Evolutionary conservation across 1,140 invertebrate species (phyloP).

Genomic region (Trinorchestia longiramus): DNA sequence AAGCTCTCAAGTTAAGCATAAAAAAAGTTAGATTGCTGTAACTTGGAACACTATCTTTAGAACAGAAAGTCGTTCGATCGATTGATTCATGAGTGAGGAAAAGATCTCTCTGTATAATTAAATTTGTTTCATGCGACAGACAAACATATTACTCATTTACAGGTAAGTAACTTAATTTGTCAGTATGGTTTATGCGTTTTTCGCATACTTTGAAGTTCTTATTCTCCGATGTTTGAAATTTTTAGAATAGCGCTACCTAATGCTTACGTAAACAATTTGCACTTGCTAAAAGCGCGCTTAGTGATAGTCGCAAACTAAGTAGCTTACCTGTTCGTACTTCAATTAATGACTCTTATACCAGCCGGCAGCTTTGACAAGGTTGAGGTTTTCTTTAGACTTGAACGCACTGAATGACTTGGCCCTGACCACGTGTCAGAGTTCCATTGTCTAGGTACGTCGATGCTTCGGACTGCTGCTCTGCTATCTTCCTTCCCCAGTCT

Average conservation of each 20-base stretch:
- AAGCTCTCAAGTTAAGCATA: too few species aligned
- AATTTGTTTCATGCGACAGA: too few species aligned
- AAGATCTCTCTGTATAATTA: too few species aligned
- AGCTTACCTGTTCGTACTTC: not conserved
- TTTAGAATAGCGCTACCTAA: not conserved
- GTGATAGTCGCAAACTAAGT: not conserved
- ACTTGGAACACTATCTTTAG: too few species aligned
- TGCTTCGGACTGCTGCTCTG: not conserved
- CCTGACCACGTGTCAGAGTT: not conserved
- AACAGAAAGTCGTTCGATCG: too few species aligned
- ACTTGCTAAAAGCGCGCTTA: not conserved
- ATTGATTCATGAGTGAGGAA: too few species aligned
- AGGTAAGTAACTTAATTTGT: too few species aligned
- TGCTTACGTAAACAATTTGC: not conserved
- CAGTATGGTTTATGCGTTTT: not conserved
- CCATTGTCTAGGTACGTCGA: not conserved
- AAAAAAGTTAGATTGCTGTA: too few species aligned
- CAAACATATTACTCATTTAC: too few species aligned
- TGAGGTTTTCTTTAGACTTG: not conserved
- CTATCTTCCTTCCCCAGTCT: not conserved
- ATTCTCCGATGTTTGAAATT: not conserved
- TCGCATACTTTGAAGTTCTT: not conserved
- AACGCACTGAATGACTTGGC: not conserved
- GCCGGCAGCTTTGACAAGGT: not conserved
- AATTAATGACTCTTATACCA: not conserved